Base-by-base conservation (phyloP, 2,113 vertebrate species). In the Ammodytes dubius region DNA sequence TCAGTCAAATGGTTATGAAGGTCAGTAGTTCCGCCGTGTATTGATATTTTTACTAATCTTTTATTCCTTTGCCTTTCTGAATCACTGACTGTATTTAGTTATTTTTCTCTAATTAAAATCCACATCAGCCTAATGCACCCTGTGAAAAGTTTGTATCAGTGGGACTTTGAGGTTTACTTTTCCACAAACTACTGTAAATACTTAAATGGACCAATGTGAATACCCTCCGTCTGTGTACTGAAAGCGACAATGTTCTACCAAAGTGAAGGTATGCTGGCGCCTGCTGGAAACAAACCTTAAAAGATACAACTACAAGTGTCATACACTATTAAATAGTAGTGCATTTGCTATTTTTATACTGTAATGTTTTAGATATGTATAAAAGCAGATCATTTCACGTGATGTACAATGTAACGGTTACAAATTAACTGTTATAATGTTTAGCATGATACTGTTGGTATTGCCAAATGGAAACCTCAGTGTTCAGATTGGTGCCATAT, bases 321-420 rank as follows among this genome's bases (percentile, higher is more conserved):
- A 70, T 79, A 70, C 70, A 54, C 10, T 65, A 17, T 45, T 60
- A 46, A 49, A 82, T 79, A 39, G 57, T 40, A 58, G 37, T 85
- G 27, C 78, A 66, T 61, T 61, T 81, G 3, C 53, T 82, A 63
- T 81, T 90, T 79, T 87, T 91, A 64, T 88, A 80, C 45, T 64
- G 56, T 72, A 42, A 70, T 64, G 45, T 75, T 72, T 66, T 67
- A 73, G 57, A 76, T 45, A 27, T 74, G 68, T 64, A 59, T 0
- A 68, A 27, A 63, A 76, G 14, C 13, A 76, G 59, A 82, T 80
- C 2, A 59, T 70, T 75, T 86, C 19, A 77, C 64, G 58, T 45
- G 57, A 13, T 40, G 10, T 40, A 4, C 12, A 37, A 10, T 81
- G 67, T 50, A 47, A 56, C 1, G 0, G 37, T 42, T 67, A 54